phyloP scores from a whole-genome alignment of 2,113 vertebrate species.

The Sturnus vulgaris region DNA sequence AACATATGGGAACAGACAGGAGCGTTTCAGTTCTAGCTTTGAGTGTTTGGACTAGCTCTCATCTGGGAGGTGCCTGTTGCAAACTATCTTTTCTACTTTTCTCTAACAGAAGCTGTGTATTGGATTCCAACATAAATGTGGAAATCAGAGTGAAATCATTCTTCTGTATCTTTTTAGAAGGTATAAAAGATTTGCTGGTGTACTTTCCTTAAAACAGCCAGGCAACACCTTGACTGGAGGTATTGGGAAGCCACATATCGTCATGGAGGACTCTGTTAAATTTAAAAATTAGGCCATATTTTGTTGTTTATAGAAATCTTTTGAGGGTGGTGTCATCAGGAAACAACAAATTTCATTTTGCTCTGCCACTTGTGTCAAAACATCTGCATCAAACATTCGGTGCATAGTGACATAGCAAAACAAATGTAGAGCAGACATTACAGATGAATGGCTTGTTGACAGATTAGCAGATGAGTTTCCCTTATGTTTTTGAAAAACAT shows the following conservation, averaged over 20 bases:
- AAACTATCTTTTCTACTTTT: not conserved
- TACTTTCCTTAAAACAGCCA: not conserved
- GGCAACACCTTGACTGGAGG: not conserved
- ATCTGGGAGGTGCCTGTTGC: not conserved
- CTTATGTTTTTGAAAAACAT: slow-evolving; percentile 45
- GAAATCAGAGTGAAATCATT: not conserved
- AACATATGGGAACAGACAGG: not conserved
- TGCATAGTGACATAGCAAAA: slow-evolving; percentile 35
- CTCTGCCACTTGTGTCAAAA: slow-evolving; percentile 11
- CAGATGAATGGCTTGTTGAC: slow-evolving; percentile 42
- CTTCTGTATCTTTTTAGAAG: not conserved
- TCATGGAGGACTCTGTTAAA: not conserved
- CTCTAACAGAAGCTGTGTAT: not conserved
- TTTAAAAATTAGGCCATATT: not conserved
- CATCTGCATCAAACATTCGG: slow-evolving; percentile 34
- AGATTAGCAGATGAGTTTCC: slow-evolving; percentile 54
- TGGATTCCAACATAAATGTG: not conserved
- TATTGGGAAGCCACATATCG: not conserved
- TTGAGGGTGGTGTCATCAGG: not conserved
- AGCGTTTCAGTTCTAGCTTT: not conserved
- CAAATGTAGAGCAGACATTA: slow-evolving; percentile 29
- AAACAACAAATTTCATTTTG: slow-evolving; percentile 37
- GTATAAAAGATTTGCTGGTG: not conserved
- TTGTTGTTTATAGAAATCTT: slow-evolving; percentile 23
- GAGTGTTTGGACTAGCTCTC: not conserved